A percentile compares a stretch with the other conserved stretches of the same genome.
Conservation (phyloP, 2,797 vertebrate species). For the Vireo griseus region DNA sequence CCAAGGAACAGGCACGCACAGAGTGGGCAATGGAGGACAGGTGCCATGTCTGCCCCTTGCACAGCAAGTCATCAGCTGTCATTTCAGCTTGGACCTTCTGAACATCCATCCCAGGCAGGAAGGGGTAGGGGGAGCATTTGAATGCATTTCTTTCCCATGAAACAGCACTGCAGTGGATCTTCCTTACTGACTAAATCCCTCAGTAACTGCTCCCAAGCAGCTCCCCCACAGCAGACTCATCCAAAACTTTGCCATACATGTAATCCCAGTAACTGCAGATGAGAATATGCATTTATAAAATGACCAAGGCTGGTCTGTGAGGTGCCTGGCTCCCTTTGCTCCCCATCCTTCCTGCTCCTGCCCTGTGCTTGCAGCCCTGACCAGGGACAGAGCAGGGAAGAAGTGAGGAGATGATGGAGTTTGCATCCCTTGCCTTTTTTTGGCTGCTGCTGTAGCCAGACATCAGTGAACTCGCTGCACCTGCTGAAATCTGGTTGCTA, state of each 20-base stretch:
- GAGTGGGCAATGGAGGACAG: neutral
- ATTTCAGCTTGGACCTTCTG: neutral
- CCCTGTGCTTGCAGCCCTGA: neutral
- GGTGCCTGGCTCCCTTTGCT: neutral
- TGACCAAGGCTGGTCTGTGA: neutral
- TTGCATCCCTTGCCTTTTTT: neutral
- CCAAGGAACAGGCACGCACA: neutral
- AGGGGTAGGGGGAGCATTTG: too few relatives aligned
- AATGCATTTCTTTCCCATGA: too few relatives aligned
- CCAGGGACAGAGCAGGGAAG: neutral
- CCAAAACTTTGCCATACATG: neutral
- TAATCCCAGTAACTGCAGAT: neutral
- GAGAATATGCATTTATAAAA: neutral
- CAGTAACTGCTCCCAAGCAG: neutral
- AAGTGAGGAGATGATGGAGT: neutral
- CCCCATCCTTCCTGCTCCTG: neutral
- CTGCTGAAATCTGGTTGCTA: neutral
- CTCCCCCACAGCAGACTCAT: neutral
- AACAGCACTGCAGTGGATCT: too few relatives aligned
- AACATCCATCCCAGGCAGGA: too few relatives aligned
- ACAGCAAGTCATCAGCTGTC: neutral
- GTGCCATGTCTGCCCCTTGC: neutral
- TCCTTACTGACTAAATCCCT: neutral
- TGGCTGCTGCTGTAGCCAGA: neutral
- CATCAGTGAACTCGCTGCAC: neutral